A percentile compares a stretch with the other conserved stretches of the same genome.
These are phyloP conservation scores for Augiades crinisus DNA, from an alignment of 2,888 invertebrate species.

Conservation along the genomic window DNA sequence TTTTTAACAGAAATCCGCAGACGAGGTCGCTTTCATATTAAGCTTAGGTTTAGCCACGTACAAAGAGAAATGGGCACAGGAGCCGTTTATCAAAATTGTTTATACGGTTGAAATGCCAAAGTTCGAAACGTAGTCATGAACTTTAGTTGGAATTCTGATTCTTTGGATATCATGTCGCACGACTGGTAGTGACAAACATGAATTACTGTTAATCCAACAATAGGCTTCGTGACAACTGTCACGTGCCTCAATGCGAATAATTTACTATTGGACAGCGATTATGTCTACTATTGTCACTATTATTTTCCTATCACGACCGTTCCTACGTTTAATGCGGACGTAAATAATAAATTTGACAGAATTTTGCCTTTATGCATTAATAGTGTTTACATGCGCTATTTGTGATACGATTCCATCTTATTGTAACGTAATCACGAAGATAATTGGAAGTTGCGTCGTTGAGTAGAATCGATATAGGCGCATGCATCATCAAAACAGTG, in stretches of 20 bases:
- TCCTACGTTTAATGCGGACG: constrained; percentile 28
- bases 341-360: too few species aligned
- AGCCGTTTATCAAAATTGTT: constrained; percentile 26
- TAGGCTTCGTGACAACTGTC: constrained; percentile 50
- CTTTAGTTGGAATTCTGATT: constrained; percentile 24
- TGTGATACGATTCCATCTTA: constrained; percentile 6
- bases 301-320: constrained; percentile 21
- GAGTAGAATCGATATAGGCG: constrained; percentile 13
- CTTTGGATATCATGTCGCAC: constrained; percentile 37
- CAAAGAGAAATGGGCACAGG: constrained; percentile 22
- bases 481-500: constrained; percentile 44
- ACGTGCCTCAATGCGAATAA: constrained; percentile 40
- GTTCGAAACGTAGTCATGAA: constrained; percentile 24
- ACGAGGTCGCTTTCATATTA: constrained; percentile 22
- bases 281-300: constrained; percentile 13
- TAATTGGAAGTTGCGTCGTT: too few species aligned
- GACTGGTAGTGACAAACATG: constrained; percentile 43
- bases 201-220: constrained; percentile 42
- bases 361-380: too few species aligned
- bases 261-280: constrained; percentile 25
- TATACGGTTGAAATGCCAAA: constrained; percentile 22
- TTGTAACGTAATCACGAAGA: too few species aligned
- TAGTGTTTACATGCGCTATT: constrained; percentile 14
- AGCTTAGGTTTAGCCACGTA: too few species aligned
- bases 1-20: constrained; percentile 7